phyloP scores from a whole-genome alignment of 53 echinoderm and acorn worm genomes.

The Echinarachnius parma region DNA sequence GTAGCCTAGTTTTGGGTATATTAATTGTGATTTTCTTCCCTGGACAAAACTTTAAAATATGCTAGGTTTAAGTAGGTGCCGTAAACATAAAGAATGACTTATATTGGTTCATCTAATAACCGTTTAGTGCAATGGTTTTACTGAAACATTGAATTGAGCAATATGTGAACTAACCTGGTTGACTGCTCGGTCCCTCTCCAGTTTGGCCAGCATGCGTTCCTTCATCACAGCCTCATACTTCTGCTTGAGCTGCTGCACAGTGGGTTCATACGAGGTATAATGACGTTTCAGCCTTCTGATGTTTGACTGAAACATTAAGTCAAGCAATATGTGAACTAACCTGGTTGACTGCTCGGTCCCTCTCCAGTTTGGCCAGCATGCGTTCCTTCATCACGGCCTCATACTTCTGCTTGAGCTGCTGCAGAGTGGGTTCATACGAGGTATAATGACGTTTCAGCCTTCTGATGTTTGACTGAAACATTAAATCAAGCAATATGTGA shows the following conservation, averaged over 20 bases:
- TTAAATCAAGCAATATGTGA: too few species aligned
- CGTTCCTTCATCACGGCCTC: slow-evolving; percentile 99
- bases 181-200: slow-evolving; percentile 94
- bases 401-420: slow-evolving; percentile 94
- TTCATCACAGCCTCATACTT: slow-evolving; percentile 99
- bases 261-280: slow-evolving; percentile 93
- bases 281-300: slow-evolving; percentile 95
- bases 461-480: too few species aligned
- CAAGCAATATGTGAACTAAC: too few species aligned
- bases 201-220: slow-evolving; percentile 92
- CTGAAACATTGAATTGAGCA: too few species aligned
- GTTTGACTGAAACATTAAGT: too few species aligned
- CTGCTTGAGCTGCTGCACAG: slow-evolving; percentile 87
- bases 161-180: slow-evolving; percentile 88
- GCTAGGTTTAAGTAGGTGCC: too few species aligned
- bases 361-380: slow-evolving; percentile 90
- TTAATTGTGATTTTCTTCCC: too few species aligned
- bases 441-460: slow-evolving; percentile 92
- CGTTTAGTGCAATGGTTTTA: too few species aligned
- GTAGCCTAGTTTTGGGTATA: too few species aligned
- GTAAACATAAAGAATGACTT: too few species aligned
- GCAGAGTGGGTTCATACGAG: slow-evolving; percentile 93
- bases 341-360: slow-evolving; percentile 94
- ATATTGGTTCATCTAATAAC: too few species aligned
- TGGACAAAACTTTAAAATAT: too few species aligned